Conservation (phyloP, 2,797 vertebrate species). For the Buceros bicornis region DNA sequence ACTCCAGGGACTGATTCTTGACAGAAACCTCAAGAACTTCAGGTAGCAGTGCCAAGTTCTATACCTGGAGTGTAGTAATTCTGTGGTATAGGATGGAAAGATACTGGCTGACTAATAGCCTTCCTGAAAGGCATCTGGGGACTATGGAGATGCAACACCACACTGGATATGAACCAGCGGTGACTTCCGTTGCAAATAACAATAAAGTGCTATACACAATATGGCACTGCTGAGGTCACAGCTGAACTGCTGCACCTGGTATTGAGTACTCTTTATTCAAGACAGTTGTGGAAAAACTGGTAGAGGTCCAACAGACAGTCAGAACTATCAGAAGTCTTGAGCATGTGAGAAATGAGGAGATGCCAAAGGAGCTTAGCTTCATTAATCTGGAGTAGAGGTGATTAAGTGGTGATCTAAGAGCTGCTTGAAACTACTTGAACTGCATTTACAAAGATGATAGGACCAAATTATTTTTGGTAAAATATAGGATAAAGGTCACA, state of each 20-base stretch:
- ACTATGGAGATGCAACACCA: background rate
- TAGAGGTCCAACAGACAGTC: background rate
- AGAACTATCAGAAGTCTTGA: background rate
- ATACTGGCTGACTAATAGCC: background rate
- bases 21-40: background rate
- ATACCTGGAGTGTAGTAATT: background rate
- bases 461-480: background rate
- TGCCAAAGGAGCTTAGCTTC: background rate
- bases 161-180: background rate
- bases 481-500: background rate
- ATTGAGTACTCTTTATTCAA: background rate
- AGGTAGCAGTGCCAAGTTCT: background rate
- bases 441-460: background rate
- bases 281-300: background rate
- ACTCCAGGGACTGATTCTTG: background rate
- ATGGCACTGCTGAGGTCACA: background rate
- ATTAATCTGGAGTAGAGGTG: background rate
- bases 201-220: background rate
- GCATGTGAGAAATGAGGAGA: background rate
- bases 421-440: background rate
- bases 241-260: background rate
- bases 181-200: background rate
- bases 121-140: background rate
- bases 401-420: background rate
- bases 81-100: background rate